A percentile compares a stretch with the other conserved stretches of the same genome.
phyloP scores from a whole-genome alignment of 2,888 invertebrate genomes.

The Pteria penguin region DNA sequence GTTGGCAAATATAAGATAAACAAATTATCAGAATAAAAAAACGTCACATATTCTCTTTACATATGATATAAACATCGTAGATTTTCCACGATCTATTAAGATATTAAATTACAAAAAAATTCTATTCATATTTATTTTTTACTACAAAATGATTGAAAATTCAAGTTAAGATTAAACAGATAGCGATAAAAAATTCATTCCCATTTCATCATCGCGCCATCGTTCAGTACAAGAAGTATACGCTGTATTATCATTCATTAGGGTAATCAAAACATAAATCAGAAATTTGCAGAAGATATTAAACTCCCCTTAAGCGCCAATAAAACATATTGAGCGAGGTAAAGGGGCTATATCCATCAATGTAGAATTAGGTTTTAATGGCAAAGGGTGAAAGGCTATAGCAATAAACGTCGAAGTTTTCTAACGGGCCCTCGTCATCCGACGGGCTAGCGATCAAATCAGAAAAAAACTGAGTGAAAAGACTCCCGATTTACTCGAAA shows the following conservation, averaged over 20 bases:
- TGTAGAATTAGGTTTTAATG: constrained; percentile 32
- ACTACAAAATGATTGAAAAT: background rate
- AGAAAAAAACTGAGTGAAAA: too few species aligned
- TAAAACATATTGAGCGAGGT: background rate
- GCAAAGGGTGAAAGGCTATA: constrained; percentile 7
- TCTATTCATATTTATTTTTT: background rate
- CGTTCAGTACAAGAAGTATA: too few species aligned
- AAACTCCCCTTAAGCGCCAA: background rate
- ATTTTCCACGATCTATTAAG: background rate
- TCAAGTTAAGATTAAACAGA: background rate
- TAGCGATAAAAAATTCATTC: too few species aligned
- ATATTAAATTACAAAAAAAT: background rate
- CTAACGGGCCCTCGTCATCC: too few species aligned
- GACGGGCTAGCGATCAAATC: too few species aligned
- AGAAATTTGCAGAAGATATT: too few species aligned
- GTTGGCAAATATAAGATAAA: too few species aligned
- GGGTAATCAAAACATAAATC: too few species aligned
- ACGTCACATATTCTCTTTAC: background rate
- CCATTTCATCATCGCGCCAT: too few species aligned
- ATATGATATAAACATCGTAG: background rate
- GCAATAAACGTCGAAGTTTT: constrained; percentile 13
- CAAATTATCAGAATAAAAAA: background rate
- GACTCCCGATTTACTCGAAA: too few species aligned
- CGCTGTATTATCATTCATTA: too few species aligned
- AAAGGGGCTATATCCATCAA: constrained; percentile 20